Evolutionary conservation across 2,113 vertebrate species (phyloP).

Genomic region (Lipophrys pholis): DNA sequence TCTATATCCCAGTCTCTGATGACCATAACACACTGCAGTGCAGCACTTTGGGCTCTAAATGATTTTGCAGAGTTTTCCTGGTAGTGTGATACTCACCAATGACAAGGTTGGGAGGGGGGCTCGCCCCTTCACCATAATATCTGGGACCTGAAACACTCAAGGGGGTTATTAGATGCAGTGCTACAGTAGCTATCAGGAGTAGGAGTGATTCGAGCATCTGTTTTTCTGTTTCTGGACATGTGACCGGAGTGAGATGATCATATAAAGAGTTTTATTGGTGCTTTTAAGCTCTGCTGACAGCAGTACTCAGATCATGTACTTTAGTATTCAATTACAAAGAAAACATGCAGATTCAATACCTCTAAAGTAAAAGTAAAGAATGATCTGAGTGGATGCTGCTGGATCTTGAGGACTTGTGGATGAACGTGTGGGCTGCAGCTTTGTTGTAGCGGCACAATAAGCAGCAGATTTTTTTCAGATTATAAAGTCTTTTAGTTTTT

Average conservation of each 20-base stretch:
- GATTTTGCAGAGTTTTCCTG: slow-evolving; percentile 53
- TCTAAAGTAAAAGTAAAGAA: neutral
- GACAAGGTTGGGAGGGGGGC: slow-evolving; percentile 22
- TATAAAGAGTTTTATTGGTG: neutral
- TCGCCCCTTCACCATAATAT: slow-evolving; percentile 10
- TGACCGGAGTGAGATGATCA: neutral
- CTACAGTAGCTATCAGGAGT: slow-evolving; percentile 4
- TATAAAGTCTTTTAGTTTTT: neutral
- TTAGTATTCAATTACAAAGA: neutral
- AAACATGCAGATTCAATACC: neutral
- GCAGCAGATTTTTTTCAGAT: neutral
- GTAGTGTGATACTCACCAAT: slow-evolving; percentile 38
- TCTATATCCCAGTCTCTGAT: slow-evolving; percentile 10
- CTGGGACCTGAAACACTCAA: slow-evolving; percentile 11
- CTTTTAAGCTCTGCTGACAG: neutral
- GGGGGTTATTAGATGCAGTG: slow-evolving; percentile 29
- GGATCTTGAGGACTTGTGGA: neutral
- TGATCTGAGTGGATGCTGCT: neutral
- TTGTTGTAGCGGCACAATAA: neutral
- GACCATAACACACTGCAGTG: slow-evolving; percentile 13
- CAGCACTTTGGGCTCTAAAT: slow-evolving; percentile 21
- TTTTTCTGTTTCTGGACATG: slow-evolving; percentile 10
- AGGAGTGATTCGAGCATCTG: neutral
- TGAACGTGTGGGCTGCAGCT: neutral
- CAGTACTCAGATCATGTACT: neutral